Evolutionary conservation across 2,797 vertebrate species (phyloP).

Genomic region (Eidolon dupreanum): DNA sequence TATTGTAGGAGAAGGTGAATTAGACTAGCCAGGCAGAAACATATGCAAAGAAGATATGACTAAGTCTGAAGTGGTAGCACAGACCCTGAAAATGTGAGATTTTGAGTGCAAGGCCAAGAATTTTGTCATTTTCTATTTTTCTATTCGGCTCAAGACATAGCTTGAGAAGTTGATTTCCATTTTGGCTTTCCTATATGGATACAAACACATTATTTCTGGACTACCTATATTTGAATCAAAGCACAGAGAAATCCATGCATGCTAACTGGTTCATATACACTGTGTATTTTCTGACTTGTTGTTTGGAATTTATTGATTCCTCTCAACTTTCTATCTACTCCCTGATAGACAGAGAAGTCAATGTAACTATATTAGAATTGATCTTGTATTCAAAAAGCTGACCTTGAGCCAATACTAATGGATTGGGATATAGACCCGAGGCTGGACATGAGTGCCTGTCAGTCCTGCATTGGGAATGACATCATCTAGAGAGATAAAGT

Average conservation of each 20-base stretch:
- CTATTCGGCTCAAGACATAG: neutral
- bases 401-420: constrained; percentile 82
- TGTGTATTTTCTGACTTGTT: constrained; percentile 76
- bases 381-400: constrained; percentile 79
- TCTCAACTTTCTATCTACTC: constrained; percentile 73
- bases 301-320: constrained; percentile 80
- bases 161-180: constrained; percentile 43
- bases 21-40: neutral
- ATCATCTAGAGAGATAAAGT: constrained; percentile 69
- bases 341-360: constrained; percentile 79
- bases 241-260: constrained; percentile 61
- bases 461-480: constrained; percentile 69
- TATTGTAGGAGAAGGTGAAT: neutral
- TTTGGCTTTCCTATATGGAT: constrained; percentile 44
- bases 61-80: neutral
- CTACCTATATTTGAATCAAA: constrained; percentile 60
- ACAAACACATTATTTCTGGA: constrained; percentile 38
- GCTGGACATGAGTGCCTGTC: constrained; percentile 65
- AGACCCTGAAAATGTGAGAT: neutral
- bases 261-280: constrained; percentile 65
- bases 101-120: neutral
- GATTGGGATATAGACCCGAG: constrained; percentile 75
- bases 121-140: constrained; percentile 36
- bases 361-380: constrained; percentile 85
- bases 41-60: neutral